Conservation (phyloP, 2,113 vertebrate species). For the Balaenoptera acutorostrata region DNA sequence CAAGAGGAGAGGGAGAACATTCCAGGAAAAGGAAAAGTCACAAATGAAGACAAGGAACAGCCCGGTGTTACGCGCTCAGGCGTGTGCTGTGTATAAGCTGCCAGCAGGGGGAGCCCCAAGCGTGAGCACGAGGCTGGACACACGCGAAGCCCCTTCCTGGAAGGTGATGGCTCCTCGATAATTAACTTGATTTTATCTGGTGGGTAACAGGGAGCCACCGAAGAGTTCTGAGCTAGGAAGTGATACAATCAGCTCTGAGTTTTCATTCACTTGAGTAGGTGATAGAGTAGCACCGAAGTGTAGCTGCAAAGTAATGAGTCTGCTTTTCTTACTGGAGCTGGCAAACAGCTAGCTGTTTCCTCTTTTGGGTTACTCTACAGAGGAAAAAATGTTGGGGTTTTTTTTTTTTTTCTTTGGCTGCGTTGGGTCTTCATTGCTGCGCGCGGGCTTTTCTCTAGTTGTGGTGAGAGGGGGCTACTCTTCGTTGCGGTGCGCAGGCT, state of each 20-base stretch:
- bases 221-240: background rate
- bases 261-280: background rate
- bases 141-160: background rate
- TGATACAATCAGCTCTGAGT: background rate
- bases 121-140: no score
- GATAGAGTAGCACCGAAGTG: background rate
- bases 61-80: rapidly evolving
- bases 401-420: no score
- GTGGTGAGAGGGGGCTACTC: no score
- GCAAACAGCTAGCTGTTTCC: background rate
- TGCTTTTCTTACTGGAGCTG: background rate
- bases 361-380: no score
- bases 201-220: background rate
- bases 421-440: no score
- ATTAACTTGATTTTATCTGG: background rate
- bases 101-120: no score
- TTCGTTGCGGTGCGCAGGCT: no score
- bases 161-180: background rate
- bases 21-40: background rate
- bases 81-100: background rate
- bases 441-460: no score
- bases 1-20: background rate
- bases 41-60: background rate
- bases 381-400: background rate
- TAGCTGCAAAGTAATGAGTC: background rate